phyloP scores from a whole-genome alignment of 2,888 invertebrate genomes.

The Ophion ventricosus region DNA sequence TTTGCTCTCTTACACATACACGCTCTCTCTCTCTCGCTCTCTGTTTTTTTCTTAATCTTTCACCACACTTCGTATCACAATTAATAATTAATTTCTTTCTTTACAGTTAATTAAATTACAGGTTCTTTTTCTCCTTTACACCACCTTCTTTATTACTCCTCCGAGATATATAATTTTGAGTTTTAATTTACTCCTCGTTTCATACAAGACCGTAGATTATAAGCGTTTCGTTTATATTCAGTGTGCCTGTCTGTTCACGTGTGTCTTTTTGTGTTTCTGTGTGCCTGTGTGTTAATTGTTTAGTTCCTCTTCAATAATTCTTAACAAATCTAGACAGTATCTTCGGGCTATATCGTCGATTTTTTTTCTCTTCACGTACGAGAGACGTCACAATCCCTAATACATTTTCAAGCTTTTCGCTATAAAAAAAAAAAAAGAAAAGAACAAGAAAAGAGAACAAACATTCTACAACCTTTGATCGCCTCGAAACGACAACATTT shows the following conservation, averaged over 20 bases:
- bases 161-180: constrained; percentile 75
- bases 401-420: constrained; percentile 55
- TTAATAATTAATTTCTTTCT: constrained; percentile 72
- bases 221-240: constrained; percentile 78
- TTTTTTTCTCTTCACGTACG: constrained; percentile 46
- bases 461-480: constrained; percentile 56
- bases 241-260: constrained; percentile 24
- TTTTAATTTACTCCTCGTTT: constrained; percentile 67
- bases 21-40: background rate
- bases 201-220: constrained; percentile 77
- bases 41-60: constrained; percentile 28
- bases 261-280: constrained; percentile 52
- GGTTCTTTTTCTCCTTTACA: constrained; percentile 33
- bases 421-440: constrained; percentile 43
- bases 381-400: constrained; percentile 30
- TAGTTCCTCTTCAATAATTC: constrained; percentile 39
- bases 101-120: constrained; percentile 62
- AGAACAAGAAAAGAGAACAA: constrained; percentile 38
- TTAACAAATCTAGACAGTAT: constrained; percentile 72
- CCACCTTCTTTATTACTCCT: constrained; percentile 52
- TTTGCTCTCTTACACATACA: background rate
- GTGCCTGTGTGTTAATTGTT: constrained; percentile 40
- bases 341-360: constrained; percentile 69
- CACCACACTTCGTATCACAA: constrained; percentile 75
- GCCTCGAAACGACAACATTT: constrained; percentile 21